Base-by-base conservation (phyloP, 2,113 vertebrate genomes). In the Sprattus sprattus region DNA sequence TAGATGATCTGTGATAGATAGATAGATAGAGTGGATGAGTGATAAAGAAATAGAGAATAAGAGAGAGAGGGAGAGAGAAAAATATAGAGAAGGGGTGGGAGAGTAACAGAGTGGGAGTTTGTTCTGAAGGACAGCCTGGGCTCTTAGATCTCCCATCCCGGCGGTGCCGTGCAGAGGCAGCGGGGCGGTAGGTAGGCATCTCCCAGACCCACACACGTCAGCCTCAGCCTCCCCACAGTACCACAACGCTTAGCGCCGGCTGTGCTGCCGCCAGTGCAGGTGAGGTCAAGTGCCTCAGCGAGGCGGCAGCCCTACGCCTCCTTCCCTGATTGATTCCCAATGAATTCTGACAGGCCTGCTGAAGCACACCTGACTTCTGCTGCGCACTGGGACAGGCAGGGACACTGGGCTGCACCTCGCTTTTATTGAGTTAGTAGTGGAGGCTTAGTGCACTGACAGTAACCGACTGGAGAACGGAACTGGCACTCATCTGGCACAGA, bases 101-200 rank as follows among this genome's bases (percentile, higher is more conserved):
- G 89, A 92, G 88, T 86, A 90, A 88, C 89, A 28, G n/a, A 9
- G 64, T 67, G 64, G 64, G 64, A 67, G 64, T 67, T 8, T 28
- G 25, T 67, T 67, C 25, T 88, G 82, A 87, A 85, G 89, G 89
- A 89, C 87, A 90, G 89, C 47, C 88, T 83, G 83, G 46, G 85
- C 89, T 90, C 88, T 90, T 88, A 91, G 89, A 91, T 90, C 90
- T 90, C 88, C 88, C 90, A 91, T 86, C 90, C 88, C 87, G 75
- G 80, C 11, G 64, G 75, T 88, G 86, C 85, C 81, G 85, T 86
- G 90, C 85, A 83, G 92, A 89, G 88, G 85, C 86, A 89, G 91
- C 86, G 13, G 90, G 90, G 89, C 87, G 87, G 90, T 89, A 87
- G 90, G 88, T 89, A 89, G 90, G 81, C 87, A 71, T 71, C 64